These are phyloP conservation scores for Periophthalmodon schlosseri DNA, from an alignment of 2,113 vertebrate genomes.

Conservation along the genomic window DNA sequence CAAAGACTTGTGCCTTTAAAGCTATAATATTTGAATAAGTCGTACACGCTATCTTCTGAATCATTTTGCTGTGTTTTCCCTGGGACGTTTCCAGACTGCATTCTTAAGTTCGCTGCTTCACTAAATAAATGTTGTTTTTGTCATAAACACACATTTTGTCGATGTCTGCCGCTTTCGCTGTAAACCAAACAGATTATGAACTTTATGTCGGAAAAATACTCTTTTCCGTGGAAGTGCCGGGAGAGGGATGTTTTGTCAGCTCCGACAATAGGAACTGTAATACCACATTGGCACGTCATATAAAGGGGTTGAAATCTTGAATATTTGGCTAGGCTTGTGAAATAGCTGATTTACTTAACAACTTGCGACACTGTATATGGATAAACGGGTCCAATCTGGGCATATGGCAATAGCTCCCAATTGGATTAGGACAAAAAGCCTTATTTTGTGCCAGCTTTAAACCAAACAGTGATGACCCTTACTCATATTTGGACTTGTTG, in stretches of 20 bases:
- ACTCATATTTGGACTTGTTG: constrained; percentile 36
- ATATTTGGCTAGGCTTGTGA: constrained; percentile 58
- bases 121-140: constrained; percentile 13
- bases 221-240: constrained; percentile 22
- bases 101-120: constrained; percentile 9
- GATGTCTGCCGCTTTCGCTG: constrained; percentile 5
- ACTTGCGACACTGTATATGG: constrained; percentile 65
- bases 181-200: constrained; percentile 34
- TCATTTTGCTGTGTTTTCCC: constrained; percentile 4
- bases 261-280: constrained; percentile 17
- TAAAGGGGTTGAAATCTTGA: constrained; percentile 27
- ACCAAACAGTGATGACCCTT: constrained; percentile 26
- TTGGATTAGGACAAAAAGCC: constrained; percentile 44
- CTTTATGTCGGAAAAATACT: constrained; percentile 33
- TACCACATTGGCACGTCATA: constrained; percentile 3
- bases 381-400: constrained; percentile 54
- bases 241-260: constrained; percentile 7
- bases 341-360: constrained; percentile 62
- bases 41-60: neutral
- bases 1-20: neutral
- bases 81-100: constrained; percentile 12
- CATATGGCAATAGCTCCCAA: constrained; percentile 21
- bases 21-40: constrained; percentile 7
- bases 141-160: constrained; percentile 10
- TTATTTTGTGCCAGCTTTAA: constrained; percentile 32